Evolutionary conservation across 2,797 vertebrate species (phyloP).

Genomic region (Danio albolineatus): DNA sequence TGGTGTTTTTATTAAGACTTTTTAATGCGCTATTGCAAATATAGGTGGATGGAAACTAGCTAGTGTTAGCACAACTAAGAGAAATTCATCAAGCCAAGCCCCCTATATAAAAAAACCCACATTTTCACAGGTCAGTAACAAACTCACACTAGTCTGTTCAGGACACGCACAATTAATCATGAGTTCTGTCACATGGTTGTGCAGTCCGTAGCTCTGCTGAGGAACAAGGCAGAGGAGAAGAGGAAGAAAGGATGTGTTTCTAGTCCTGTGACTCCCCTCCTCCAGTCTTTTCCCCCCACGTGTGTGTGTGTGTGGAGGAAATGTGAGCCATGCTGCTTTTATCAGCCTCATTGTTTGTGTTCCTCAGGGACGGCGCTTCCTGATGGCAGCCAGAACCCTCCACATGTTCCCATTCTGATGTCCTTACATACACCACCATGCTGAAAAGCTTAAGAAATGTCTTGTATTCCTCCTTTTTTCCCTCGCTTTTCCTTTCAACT

Average conservation of each 20-base stretch:
- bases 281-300: conserved; percentile 47
- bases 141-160: conserved; percentile 54
- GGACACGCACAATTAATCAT: conserved; percentile 19
- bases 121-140: conserved; percentile 60
- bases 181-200: conserved; percentile 44
- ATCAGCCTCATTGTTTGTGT: conserved; percentile 71
- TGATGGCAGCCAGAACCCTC: conserved; percentile 69
- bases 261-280: conserved; percentile 47
- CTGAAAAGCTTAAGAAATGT: conserved; percentile 54
- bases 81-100: conserved; percentile 41
- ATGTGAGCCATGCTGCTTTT: conserved; percentile 64
- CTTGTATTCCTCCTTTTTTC: conserved; percentile 12
- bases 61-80: conserved; percentile 39
- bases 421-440: conserved; percentile 34
- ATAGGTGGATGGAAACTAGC: background rate
- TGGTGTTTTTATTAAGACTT: no score
- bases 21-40: no score
- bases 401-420: conserved; percentile 68
- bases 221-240: conserved; percentile 42
- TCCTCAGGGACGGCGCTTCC: conserved; percentile 76
- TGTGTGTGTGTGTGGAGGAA: conserved; percentile 53
- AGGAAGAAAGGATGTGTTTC: conserved; percentile 61
- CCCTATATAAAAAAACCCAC: background rate
- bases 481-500: conserved; percentile 48
- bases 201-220: conserved; percentile 40